phyloP scores from a whole-genome alignment of 1,140 invertebrate species.

The Hermatobates lingyangjiaoensis region DNA sequence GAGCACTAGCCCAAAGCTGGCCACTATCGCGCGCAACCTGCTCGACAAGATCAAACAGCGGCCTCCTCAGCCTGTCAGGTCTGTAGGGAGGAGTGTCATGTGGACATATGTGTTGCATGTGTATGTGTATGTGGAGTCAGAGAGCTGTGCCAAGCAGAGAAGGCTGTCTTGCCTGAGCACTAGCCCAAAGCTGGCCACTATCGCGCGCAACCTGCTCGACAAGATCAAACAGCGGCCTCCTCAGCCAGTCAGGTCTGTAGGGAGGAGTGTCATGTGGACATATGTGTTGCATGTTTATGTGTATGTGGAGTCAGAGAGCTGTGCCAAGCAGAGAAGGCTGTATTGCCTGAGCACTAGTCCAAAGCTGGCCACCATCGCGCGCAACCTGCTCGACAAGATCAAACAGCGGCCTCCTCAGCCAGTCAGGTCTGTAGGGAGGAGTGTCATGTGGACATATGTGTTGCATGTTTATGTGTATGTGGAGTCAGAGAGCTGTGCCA shows the following conservation, averaged over 20 bases:
- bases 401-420: no score
- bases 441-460: no score
- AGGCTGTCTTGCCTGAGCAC: constrained; percentile 16
- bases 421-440: no score
- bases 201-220: constrained; percentile 19
- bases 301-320: constrained; percentile 21
- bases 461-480: no score
- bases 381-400: constrained; percentile 19
- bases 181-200: constrained; percentile 16
- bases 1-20: constrained; percentile 15
- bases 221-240: no score
- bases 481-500: constrained; percentile 18
- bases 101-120: no score
- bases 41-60: constrained; percentile 19
- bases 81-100: no score
- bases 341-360: constrained; percentile 16
- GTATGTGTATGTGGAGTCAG: no score
- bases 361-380: constrained; percentile 18
- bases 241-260: no score
- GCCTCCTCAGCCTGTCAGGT: no score
- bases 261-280: no score
- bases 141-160: neutral
- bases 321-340: constrained; percentile 2
- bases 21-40: constrained; percentile 18
- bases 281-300: no score